phyloP scores from a whole-genome alignment of 2,888 invertebrate genomes.

The Lingula anatina region DNA sequence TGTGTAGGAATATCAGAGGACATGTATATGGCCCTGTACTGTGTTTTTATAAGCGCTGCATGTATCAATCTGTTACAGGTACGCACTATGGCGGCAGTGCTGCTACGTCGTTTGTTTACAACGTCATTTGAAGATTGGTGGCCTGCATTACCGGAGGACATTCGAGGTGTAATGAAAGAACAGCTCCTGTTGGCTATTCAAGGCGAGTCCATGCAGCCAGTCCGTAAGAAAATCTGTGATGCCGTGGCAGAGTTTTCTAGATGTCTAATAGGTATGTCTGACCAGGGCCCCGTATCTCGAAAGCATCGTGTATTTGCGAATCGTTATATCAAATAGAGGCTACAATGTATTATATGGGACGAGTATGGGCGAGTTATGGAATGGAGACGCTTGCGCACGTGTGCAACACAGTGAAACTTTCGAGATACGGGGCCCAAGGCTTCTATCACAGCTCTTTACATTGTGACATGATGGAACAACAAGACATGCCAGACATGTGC shows the following conservation, averaged over 20 bases:
- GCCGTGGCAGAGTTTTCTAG: conserved; percentile 93
- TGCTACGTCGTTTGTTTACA: conserved; percentile 78
- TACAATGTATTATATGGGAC: no score
- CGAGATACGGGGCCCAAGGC: no score
- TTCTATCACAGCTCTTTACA: no score
- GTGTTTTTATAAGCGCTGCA: conserved; percentile 1
- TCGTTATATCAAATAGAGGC: no score
- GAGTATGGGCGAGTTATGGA: no score
- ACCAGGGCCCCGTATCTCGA: no score
- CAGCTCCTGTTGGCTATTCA: conserved; percentile 81
- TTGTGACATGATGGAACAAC: no score
- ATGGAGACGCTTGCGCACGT: no score
- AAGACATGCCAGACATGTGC: no score
- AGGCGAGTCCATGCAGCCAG: conserved; percentile 69
- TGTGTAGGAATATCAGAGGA: conserved; percentile 1
- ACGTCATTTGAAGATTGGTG: conserved; percentile 88
- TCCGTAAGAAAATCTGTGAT: conserved; percentile 88
- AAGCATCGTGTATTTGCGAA: no score
- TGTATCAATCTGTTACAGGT: conserved; percentile 51
- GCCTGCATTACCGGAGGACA: conserved; percentile 78
- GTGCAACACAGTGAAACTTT: no score
- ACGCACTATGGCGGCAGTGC: conserved; percentile 88
- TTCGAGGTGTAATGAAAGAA: conserved; percentile 77
- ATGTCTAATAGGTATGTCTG: conserved; percentile 58
- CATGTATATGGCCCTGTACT: not conserved